Evolutionary conservation across 1,140 invertebrate genomes (phyloP).

Genomic region (Tachypleus tridentatus): DNA sequence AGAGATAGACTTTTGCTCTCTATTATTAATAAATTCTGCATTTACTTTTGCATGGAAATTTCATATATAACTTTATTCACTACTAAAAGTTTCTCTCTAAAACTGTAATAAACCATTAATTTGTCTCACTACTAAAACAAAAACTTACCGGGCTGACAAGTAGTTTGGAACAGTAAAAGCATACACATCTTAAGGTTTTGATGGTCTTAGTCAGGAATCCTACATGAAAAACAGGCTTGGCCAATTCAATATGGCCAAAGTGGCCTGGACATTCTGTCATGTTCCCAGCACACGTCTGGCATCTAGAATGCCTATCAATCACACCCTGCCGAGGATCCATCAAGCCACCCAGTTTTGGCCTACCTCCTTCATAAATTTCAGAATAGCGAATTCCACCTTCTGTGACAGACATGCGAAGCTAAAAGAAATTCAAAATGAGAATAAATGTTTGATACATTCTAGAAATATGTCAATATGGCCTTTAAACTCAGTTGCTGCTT

Average conservation of each 20-base stretch:
- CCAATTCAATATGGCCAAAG: conserved; percentile 97
- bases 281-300: conserved; percentile 95
- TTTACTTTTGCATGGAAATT: no score
- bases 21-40: no score
- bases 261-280: conserved; percentile 98
- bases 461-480: conserved; percentile 7
- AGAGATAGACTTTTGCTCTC: no score
- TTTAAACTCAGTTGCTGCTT: no score
- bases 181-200: conserved; percentile 92
- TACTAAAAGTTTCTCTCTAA: background rate
- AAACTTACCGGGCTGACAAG: conserved; percentile 77
- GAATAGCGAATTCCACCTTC: conserved; percentile 93
- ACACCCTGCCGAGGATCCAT: conserved; percentile 99
- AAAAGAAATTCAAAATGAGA: conserved; percentile 32
- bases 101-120: conserved; percentile 1
- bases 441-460: background rate
- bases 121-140: conserved; percentile 6
- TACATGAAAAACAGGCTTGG: conserved; percentile 97
- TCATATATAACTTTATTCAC: background rate
- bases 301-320: conserved; percentile 82
- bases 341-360: conserved; percentile 91
- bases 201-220: conserved; percentile 96
- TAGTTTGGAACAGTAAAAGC: conserved; percentile 94
- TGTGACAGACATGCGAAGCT: conserved; percentile 95
- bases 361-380: conserved; percentile 96